phyloP scores from a whole-genome alignment of 2,113 vertebrate species.

The Brachirus orientalis region DNA sequence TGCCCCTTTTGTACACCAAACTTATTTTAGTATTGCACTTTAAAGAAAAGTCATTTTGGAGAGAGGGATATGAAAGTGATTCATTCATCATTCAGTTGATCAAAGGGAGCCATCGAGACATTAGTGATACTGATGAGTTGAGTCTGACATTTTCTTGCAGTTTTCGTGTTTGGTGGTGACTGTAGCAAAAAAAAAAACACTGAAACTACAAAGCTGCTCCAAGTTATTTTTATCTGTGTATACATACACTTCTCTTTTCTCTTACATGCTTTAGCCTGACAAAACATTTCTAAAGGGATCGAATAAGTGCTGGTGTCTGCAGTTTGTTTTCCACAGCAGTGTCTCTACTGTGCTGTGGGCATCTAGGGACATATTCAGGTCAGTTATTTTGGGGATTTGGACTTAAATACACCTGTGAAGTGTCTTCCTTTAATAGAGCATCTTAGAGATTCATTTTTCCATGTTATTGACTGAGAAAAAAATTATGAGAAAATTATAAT shows the following conservation, averaged over 20 bases:
- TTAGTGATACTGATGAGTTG: no score
- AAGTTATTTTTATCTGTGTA: constrained; percentile 52
- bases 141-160: no score
- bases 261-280: constrained; percentile 44
- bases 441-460: background rate
- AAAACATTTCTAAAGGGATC: constrained; percentile 40
- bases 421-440: constrained; percentile 28
- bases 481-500: no score
- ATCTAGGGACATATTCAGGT: constrained; percentile 50
- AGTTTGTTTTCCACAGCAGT: constrained; percentile 44
- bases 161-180: no score
- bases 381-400: constrained; percentile 55
- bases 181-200: no score
- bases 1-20: no score
- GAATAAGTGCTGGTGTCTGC: constrained; percentile 50
- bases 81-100: no score
- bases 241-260: constrained; percentile 19
- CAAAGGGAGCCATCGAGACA: no score
- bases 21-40: no score
- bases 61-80: no score
- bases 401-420: constrained; percentile 46
- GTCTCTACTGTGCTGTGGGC: constrained; percentile 40
- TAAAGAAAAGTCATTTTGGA: no score
- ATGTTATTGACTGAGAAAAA: background rate
- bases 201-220: constrained; percentile 35